Evolutionary conservation across 2,888 invertebrate species (phyloP), one percentile per base, ranked within the genome.

Genomic region (Ophion ventricosus): DNA sequence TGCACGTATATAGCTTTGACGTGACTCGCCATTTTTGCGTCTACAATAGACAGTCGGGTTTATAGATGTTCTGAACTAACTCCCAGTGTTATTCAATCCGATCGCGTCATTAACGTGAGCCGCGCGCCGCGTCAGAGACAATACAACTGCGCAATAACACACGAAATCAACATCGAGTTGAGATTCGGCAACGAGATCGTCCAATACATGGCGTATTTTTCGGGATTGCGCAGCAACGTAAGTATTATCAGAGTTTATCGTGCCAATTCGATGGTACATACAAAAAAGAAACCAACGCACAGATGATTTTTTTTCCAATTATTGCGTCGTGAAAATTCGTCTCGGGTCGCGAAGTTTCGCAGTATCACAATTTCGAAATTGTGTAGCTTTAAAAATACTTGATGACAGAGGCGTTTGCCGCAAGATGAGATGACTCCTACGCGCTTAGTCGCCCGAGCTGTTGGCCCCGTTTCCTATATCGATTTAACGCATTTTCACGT

Each of bases 341-440:
- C 11, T 25, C 49, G 69, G 54, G 17, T 56, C 57, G 23, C 23
- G 57, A 23, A 57, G 2, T 61, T 43, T 72, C 78, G 14, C 11
- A 25, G 40, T 40, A 40, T 61, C 43, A 40, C 77, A 66, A 81
- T 61, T 69, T 56, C 10, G 75, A 74, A 78, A 35, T 74, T 14
- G 78, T 40, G 69, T 78, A 66, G 23, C 23, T 81, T 70, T 72
- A 84, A 81, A 84, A 84, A 84, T 84, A 84, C 61, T 70, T 84
- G 64, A n/a, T 64, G 35, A 70, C 73, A 70, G 78, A 78, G 2
- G 26, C 57, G 57, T 57, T 20, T 20, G 20, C 10, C 17, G 14
- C 23, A 57, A 10, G 20, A 20, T 57, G 57, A 23, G 43, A 54
- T 29, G 63, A 66, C 83, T 77, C 81, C 84, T 64, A 81, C 74